Base-by-base conservation (phyloP, 1,140 invertebrate genomes). In the Phthorimaea operculella region DNA sequence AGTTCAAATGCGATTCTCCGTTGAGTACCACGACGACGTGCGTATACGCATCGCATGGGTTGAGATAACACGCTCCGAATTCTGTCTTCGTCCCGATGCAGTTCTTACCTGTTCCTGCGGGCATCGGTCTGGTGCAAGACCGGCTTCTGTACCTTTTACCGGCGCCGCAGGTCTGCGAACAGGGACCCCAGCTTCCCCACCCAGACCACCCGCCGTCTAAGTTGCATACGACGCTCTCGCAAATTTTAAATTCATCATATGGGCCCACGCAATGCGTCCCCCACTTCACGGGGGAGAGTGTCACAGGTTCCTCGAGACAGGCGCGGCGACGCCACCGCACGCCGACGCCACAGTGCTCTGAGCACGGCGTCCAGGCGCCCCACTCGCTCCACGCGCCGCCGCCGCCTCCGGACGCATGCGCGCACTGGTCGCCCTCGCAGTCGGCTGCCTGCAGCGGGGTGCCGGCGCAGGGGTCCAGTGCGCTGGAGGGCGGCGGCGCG, bases 341-440 rank as follows among this genome's bases (percentile, higher is more conserved):
- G 8, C 81, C 79, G 4, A 51, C 39, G 0, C 79, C 78, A 66
- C 81, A 84, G 15, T 66, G 72, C 63, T 79, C 78, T 15, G 79
- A 84, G 66, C 81, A 82, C 12, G 56, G 15, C 36, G 72, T 63
- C 81, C 81, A 84, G 21, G 55, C 11, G 36, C 66, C 62, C 81
- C 81, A 84, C 9, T 72, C 63, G 36, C 68, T 69, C 81, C 81
- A 82, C 50, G 57, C 54, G 15, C 76, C 78, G 8, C 62, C 61
- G 18, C 58, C 52, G 15, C 58, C 59, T 17, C 59, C 59, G 8
- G 54, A 34, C 52, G 62, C 68, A 21, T 74, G 69, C 44, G 79
- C 74, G 52, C 81, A 84, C 59, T 82, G 76, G 48, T 82, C 76
- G 6, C 81, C 81, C 59, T 74, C 66, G 55, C 81, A 84, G 52